Evolutionary conservation across 2,797 vertebrate species (phyloP), one percentile per base, ranked within the genome.

Genomic region (Sebastes cheni): DNA sequence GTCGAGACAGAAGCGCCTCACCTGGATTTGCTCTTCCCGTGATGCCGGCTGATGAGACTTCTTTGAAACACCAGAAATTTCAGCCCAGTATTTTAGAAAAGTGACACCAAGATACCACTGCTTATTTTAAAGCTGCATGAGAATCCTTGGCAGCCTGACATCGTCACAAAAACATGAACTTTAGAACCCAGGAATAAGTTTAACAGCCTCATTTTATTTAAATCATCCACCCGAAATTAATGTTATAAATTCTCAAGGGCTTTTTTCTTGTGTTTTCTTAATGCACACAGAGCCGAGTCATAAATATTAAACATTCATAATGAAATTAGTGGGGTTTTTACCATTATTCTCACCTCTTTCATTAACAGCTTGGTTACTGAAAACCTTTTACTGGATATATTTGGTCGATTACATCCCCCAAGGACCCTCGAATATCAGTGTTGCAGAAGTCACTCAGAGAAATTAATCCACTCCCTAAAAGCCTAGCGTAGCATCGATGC

Each of bases 11-110:
- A 64, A 42, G 54, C 9, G 6, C 18, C 69, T 81, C 74, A 34
- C 76, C 67, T 85, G 77, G 42, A 81, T 67, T 72, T 74, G 50
- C 25, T 67, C 62, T 22, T 22, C 22, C 61, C 20, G 4, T 4
- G 42, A 46, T 20, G 73, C 70, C 32, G 3, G 39, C 22, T 70
- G 78, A 84, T 72, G 72, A 83, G 72, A 42, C 75, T 1, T 70
- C 78, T 27, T 56, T 55, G 59, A 70, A 52, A 65, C 6, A 52
- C 12, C 56, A 36, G 54, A 67, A 46, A n/a, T 42, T 60, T 75
- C 58, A 27, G 54, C 25, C 0, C 34, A 4, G 46, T 2, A 16
- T 67, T 82, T 72, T 25, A 10, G 4, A 67, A 30, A 52, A 42
- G 32, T 65, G 70, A 68, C 69, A 80, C 73, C n/a, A 68, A 61